Percentiles rank a stretch among this genome's conserved stretches.
Evolutionary conservation across 2,888 invertebrate species (phyloP).

Genomic region (Amphipyra berbera): DNA sequence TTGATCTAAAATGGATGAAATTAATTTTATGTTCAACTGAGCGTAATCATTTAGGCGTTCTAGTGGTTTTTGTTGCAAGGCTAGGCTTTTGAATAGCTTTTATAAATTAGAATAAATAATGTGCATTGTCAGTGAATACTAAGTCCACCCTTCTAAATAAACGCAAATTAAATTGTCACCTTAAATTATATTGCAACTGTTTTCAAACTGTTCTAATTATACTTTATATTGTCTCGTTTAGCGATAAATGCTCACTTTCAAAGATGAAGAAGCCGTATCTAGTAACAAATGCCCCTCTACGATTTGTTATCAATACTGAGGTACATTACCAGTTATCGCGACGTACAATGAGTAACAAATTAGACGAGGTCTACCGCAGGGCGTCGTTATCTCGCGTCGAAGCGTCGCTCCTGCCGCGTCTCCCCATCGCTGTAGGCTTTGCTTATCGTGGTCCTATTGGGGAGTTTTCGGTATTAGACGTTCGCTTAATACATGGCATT

Average conservation of each 20-base stretch:
- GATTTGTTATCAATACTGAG: slow-evolving; percentile 62
- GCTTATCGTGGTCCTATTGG: slow-evolving; percentile 67
- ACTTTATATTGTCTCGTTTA: too few species aligned
- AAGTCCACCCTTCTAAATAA: slow-evolving; percentile 1
- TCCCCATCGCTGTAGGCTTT: slow-evolving; percentile 67
- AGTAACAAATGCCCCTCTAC: slow-evolving; percentile 47
- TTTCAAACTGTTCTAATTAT: too few species aligned
- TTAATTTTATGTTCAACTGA: slow-evolving; percentile 28
- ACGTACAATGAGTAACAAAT: slow-evolving; percentile 83
- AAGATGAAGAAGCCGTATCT: slow-evolving; percentile 21
- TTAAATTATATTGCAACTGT: not conserved
- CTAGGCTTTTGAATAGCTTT: slow-evolving; percentile 1
- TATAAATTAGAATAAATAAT: slow-evolving; percentile 30
- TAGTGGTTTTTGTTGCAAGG: slow-evolving; percentile 29
- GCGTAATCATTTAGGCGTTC: slow-evolving; percentile 27
- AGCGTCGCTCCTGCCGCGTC: slow-evolving; percentile 65
- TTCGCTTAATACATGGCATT: slow-evolving; percentile 45
- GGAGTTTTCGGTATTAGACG: slow-evolving; percentile 59
- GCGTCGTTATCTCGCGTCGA: slow-evolving; percentile 69
- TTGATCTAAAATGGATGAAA: slow-evolving; percentile 50
- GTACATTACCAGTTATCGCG: slow-evolving; percentile 76
- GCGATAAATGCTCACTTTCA: not conserved
- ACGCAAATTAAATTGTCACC: not conserved
- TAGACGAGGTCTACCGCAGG: slow-evolving; percentile 74
- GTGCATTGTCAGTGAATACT: slow-evolving; percentile 25